These are phyloP conservation scores for Paramacrobiotus metropolitanus DNA, from an alignment of 1,140 invertebrate species.

Conservation along the genomic window DNA sequence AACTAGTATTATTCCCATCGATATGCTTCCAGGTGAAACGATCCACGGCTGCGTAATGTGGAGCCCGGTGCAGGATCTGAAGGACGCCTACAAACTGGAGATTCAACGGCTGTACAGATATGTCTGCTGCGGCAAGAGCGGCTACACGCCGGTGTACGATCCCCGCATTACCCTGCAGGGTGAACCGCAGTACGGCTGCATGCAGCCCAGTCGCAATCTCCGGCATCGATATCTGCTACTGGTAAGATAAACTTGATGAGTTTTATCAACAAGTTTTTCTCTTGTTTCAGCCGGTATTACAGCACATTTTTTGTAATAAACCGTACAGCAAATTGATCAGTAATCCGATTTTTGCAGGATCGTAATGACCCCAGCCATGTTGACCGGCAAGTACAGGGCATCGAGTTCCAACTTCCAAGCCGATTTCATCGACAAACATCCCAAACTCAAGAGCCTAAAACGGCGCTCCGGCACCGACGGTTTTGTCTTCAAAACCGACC, in stretches of 20 bases:
- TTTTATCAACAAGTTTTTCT: constrained; percentile 4
- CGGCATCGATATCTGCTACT: constrained; percentile 26
- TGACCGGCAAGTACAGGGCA: constrained; percentile 17
- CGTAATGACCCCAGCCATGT: constrained; percentile 19
- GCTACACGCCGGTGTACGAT: constrained; percentile 27
- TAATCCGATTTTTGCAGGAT: constrained; percentile 25
- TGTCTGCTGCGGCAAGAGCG: constrained; percentile 26
- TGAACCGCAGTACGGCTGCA: constrained; percentile 27
- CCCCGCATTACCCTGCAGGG: constrained; percentile 24
- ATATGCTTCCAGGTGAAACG: constrained; percentile 20
- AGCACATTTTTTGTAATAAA: too few species aligned
- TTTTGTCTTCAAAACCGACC: constrained; percentile 24
- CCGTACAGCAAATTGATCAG: too few species aligned
- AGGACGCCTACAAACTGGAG: constrained; percentile 22
- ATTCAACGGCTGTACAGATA: constrained; percentile 27
- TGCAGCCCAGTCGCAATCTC: constrained; percentile 22
- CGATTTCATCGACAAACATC: constrained; percentile 18
- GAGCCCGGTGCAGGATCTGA: constrained; percentile 25
- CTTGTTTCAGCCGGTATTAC: constrained; percentile 7
- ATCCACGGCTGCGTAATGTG: constrained; percentile 27
- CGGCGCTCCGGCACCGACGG: constrained; percentile 26
- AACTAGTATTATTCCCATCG: too few species aligned
- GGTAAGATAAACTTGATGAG: constrained; percentile 16
- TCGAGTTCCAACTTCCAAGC: constrained; percentile 25
- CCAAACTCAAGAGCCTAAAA: constrained; percentile 15